Base-by-base conservation (phyloP, 2,888 invertebrate genomes). In the Acronicta psi region DNA sequence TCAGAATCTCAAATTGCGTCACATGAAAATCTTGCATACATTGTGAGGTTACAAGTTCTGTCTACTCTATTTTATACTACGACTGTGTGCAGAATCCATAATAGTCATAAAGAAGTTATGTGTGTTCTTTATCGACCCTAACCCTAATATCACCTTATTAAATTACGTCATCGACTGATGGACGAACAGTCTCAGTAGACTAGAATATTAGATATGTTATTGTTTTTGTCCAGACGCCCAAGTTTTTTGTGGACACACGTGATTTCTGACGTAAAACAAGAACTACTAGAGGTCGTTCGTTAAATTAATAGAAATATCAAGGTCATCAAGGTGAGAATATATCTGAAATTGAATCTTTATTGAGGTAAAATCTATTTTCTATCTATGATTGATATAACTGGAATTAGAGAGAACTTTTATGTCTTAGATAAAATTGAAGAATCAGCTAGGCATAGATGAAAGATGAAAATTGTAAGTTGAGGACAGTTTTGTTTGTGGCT, bases 231-330 rank as follows among this genome's bases (percentile, higher is more conserved):
- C 13, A 13, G 11, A 18, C 6, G 25, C 13, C 10, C 37, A 20
- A 36, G 51, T 59, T 66, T 66, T 66, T 31, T 45, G 4, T 14
- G 5, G 5, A 1, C 18, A 50, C 38, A 14, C 50, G 53, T 68
- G 59, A 54, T 42, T 43, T 14, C 18, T 37, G 60, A 67, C 31
- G 36, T 46, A 47, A 44, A 47, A 42, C 41, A 20, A 34, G 10
- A 20, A 18, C 34, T 5, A n/a, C n/a, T 42, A 18, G 34, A 47
- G 41, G 17, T 50, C 18, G 37, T 41, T 38, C 17, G 18, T 49
- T 29, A 37, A 13, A 18, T 23, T 36, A 34, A 31, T 45, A 4
- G 10, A 16, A 16, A 43, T 29, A 29, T 29, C 25, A 43, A 10
- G 11, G 14, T 14, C 7, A 42, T 25, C 14, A 42, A 3, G 10